phyloP scores from a whole-genome alignment of 1,140 invertebrate species.

The Drosophila subpulchrella region DNA sequence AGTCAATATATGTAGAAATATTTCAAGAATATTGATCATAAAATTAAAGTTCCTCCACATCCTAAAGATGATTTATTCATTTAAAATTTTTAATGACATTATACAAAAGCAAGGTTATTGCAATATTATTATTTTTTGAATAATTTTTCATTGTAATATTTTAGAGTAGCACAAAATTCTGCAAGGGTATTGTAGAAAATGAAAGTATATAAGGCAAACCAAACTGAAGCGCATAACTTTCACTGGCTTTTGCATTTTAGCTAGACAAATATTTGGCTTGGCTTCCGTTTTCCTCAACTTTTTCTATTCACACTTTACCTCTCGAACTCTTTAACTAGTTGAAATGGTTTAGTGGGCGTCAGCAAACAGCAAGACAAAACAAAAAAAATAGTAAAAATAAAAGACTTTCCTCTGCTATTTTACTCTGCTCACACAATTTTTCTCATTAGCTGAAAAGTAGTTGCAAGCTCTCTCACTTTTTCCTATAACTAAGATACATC shows the following conservation, averaged over 20 bases:
- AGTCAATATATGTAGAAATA: neutral
- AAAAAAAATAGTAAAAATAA: neutral
- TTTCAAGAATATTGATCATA: too few species aligned
- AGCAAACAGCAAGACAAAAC: slow-evolving; percentile 3
- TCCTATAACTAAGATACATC: slow-evolving; percentile 1
- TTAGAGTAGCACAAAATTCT: slow-evolving; percentile 2
- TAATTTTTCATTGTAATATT: too few species aligned
- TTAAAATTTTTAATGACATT: too few species aligned
- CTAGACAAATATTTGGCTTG: slow-evolving; percentile 76
- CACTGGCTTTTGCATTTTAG: slow-evolving; percentile 69
- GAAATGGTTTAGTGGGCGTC: slow-evolving; percentile 10
- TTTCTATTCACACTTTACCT: slow-evolving; percentile 32
- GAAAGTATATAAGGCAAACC: neutral
- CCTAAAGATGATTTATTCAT: too few species aligned
- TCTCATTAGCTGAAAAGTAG: slow-evolving; percentile 44
- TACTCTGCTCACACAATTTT: slow-evolving; percentile 20
- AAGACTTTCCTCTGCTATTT: slow-evolving; percentile 13
- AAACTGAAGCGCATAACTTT: slow-evolving; percentile 23
- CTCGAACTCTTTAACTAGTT: slow-evolving; percentile 5
- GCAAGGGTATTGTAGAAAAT: slow-evolving; percentile 21
- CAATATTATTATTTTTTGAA: too few species aligned
- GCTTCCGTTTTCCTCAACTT: slow-evolving; percentile 48
- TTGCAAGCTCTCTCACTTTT: slow-evolving; percentile 39
- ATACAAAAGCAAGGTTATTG: too few species aligned
- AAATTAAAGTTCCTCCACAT: too few species aligned